These are phyloP conservation scores for Trichomycterus rosablanca DNA, from an alignment of 2,113 vertebrate genomes.

Conservation along the genomic window DNA sequence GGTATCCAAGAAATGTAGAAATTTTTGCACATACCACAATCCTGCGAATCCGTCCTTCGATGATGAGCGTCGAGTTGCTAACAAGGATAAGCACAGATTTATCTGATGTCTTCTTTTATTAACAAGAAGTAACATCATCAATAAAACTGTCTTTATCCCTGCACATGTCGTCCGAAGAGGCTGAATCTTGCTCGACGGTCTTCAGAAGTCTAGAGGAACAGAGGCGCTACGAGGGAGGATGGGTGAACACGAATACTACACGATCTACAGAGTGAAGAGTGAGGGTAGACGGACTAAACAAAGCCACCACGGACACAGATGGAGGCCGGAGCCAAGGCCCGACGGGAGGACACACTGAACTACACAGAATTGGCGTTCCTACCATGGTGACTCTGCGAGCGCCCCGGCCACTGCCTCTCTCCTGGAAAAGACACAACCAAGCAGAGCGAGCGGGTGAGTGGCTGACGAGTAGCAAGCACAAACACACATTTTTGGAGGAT, in stretches of 20 bases:
- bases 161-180: constrained; percentile 64
- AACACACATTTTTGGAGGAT: constrained; percentile 24
- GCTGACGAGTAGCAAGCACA: constrained; percentile 22
- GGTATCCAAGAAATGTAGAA: no score
- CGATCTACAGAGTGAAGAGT: constrained; percentile 42
- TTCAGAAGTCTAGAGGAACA: constrained; percentile 40
- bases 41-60: no score
- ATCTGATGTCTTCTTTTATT: constrained; percentile 80
- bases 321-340: constrained; percentile 47
- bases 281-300: constrained; percentile 50
- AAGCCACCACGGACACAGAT: constrained; percentile 56
- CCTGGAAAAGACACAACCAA: constrained; percentile 73
- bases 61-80: constrained; percentile 64
- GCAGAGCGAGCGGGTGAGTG: constrained; percentile 48
- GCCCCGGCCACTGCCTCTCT: constrained; percentile 72
- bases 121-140: constrained; percentile 80
- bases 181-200: constrained; percentile 57
- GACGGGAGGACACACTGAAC: constrained; percentile 55
- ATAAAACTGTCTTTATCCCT: constrained; percentile 78
- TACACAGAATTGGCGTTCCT: constrained; percentile 66
- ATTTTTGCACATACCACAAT: no score
- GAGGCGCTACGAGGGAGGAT: constrained; percentile 26
- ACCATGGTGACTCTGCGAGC: constrained; percentile 76
- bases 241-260: constrained; percentile 29
- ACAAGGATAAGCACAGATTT: constrained; percentile 82